Evolutionary conservation across 2,113 vertebrate species (phyloP).

Genomic region (Gavialis gangeticus): DNA sequence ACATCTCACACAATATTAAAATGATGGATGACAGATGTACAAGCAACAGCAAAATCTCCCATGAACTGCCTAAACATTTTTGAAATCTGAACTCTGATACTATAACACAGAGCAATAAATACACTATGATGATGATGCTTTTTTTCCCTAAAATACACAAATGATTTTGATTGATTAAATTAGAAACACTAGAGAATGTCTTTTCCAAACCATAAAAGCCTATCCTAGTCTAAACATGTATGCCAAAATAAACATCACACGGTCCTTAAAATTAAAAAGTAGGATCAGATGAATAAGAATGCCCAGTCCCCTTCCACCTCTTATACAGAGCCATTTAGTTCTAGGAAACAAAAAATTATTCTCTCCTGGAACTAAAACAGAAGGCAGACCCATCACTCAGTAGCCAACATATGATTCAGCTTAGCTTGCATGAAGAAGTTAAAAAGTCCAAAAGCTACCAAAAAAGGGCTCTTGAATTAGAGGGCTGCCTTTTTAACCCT

Average conservation of each 20-base stretch:
- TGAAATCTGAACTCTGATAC: constrained; percentile 28
- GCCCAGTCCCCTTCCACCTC: constrained; percentile 64
- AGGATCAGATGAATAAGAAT: constrained; percentile 70
- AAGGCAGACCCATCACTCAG: constrained; percentile 75
- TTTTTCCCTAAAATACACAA: constrained; percentile 27
- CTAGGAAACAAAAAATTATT: constrained; percentile 79
- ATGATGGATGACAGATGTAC: background rate
- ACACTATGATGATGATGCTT: background rate
- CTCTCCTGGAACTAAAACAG: constrained; percentile 78
- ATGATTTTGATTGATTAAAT: constrained; percentile 59
- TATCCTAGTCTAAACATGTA: background rate
- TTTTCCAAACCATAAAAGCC: constrained; percentile 29
- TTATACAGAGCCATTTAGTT: constrained; percentile 62
- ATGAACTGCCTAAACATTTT: background rate
- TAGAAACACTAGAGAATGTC: constrained; percentile 54
- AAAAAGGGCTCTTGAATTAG: constrained; percentile 60
- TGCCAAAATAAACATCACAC: constrained; percentile 55
- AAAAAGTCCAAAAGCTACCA: constrained; percentile 71
- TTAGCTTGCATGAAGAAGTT: constrained; percentile 70
- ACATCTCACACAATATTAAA: background rate
- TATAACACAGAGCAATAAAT: background rate
- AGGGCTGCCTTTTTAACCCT: constrained; percentile 30
- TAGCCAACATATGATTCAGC: constrained; percentile 79
- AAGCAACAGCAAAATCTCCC: background rate
- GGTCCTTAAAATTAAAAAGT: constrained; percentile 59